phyloP scores from a whole-genome alignment of 2,797 vertebrate species.

The Champsocephalus gunnari region DNA sequence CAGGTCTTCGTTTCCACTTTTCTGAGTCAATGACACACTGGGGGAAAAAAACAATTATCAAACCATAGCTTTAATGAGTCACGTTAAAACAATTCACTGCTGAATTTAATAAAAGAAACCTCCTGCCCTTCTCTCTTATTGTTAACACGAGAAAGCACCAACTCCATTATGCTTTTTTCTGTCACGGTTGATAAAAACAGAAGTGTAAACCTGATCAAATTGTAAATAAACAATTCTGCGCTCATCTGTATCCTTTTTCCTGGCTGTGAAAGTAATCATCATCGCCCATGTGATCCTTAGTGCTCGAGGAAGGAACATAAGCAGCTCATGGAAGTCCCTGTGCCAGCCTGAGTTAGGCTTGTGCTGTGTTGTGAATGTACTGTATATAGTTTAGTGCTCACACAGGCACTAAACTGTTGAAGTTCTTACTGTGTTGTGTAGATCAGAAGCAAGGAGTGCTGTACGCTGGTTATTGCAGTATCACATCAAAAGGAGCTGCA shows the following conservation, averaged over 20 bases:
- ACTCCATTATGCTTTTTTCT: not conserved
- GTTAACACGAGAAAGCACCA: not conserved
- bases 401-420: slow-evolving; percentile 49
- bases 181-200: not conserved
- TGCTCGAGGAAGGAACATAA: slow-evolving; percentile 32
- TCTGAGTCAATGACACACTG: not conserved
- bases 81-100: not conserved
- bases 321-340: slow-evolving; percentile 29
- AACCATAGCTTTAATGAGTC: not conserved
- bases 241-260: slow-evolving; percentile 12
- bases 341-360: slow-evolving; percentile 29
- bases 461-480: slow-evolving; percentile 46
- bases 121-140: not conserved
- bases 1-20: slow-evolving; percentile 22
- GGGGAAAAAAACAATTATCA: too few species aligned
- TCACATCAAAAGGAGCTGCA: slow-evolving; percentile 29
- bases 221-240: slow-evolving; percentile 12
- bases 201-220: not conserved
- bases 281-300: slow-evolving; percentile 16
- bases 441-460: slow-evolving; percentile 11
- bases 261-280: slow-evolving; percentile 10
- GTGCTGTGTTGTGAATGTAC: slow-evolving; percentile 33
- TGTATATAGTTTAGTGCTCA: slow-evolving; percentile 33
- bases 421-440: slow-evolving; percentile 45
- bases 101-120: not conserved